Evolutionary conservation across 2,797 vertebrate species (phyloP), one percentile per base, ranked within the genome.

Genomic region (Cacajao melanocephalus): DNA sequence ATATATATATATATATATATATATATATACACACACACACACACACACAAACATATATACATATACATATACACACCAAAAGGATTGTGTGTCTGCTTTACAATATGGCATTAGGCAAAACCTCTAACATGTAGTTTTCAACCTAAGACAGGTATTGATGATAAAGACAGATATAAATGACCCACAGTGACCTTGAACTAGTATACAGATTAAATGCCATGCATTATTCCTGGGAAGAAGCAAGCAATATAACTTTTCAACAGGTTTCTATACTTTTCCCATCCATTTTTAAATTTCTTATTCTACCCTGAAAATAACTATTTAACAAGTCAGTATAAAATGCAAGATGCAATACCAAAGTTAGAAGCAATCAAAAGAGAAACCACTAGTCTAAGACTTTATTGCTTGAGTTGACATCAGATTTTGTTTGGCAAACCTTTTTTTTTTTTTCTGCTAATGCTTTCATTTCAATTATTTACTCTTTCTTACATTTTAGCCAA

Each of bases 401-500:
- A 89, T 48, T 79, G 50, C 79, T 92, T 90, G 41, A 94, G 70
- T 26, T 88, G 85, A 70, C 87, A 92, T 97, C 79, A 89, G 70
- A 87, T 92, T 97, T 82, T 94, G 80, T 84, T 92, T 73, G 61
- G 28, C 44, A 95, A 96, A 67, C 12, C 46, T 41, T 85, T 95
- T 46, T 82, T 94, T 39, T 64, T 39, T 44, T 64, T 44, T 84
- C 91, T 90, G 33, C 20, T 61, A n/a, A 33, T 28, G 75, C 20
- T 97, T 97, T 92, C 46, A 55, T 96, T 96, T 92, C 20, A 96
- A 30, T 57, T 90, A 96, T 89, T 76, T 36, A 13, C 17, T 20
- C 26, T 92, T 90, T 88, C 85, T 39, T 88, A n/a, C 83, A 96
- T 97, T 97, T 98, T 58, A 98, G 93, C 88, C 85, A 96, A 93